A percentile compares a stretch with the other conserved stretches of the same genome.
These are phyloP conservation scores for Tholera decimalis DNA, from an alignment of 2,888 invertebrate species.

Conservation along the genomic window DNA sequence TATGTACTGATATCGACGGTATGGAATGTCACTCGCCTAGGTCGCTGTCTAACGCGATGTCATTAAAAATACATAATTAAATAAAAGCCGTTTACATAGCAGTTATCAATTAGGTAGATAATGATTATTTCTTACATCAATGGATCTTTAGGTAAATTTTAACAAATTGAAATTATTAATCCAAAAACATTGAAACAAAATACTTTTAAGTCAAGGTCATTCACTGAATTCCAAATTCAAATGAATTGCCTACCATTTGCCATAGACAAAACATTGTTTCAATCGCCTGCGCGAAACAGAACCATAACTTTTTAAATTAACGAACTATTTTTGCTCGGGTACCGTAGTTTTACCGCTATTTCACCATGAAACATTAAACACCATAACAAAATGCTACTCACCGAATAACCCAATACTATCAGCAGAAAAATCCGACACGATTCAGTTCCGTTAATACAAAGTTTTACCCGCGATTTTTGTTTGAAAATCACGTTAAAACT, in stretches of 20 bases:
- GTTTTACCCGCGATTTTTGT: constrained; percentile 84
- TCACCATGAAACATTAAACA: constrained; percentile 77
- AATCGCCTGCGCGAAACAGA: constrained; percentile 8
- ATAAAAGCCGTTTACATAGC: constrained; percentile 8
- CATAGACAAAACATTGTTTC: constrained; percentile 25
- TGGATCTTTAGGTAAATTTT: background rate
- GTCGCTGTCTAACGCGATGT: background rate
- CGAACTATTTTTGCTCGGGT: constrained; percentile 53
- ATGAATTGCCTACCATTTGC: constrained; percentile 23
- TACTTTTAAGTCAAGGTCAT: constrained; percentile 19
- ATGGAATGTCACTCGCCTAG: constrained; percentile 29
- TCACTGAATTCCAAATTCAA: constrained; percentile 23
- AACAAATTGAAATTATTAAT: background rate
- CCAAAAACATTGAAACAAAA: background rate
- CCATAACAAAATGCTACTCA: constrained; percentile 84
- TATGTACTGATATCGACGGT: constrained; percentile 15
- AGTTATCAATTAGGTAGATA: background rate
- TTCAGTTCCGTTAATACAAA: constrained; percentile 83
- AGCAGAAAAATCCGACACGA: constrained; percentile 80
- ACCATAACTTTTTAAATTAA: constrained; percentile 42
- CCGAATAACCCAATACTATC: constrained; percentile 82
- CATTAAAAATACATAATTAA: constrained; percentile 28
- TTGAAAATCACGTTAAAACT: constrained; percentile 84
- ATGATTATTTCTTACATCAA: background rate
- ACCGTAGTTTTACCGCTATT: constrained; percentile 70